phyloP scores from a whole-genome alignment of 2,888 invertebrate species.

The Protonemura montana region DNA sequence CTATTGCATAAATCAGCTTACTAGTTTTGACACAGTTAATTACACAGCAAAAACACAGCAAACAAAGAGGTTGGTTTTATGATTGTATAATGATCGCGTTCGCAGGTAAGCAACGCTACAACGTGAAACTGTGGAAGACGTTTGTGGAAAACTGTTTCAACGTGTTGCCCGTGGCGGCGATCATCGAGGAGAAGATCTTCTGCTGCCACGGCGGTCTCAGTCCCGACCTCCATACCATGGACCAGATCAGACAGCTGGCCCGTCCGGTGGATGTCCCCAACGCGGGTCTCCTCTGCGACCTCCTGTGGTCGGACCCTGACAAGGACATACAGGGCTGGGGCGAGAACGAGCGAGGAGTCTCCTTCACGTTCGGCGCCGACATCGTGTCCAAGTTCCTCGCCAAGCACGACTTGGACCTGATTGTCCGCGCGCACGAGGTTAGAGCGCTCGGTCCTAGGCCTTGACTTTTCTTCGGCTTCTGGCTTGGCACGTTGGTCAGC shows the following conservation, averaged over 20 bases:
- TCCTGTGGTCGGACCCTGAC: constrained; percentile 66
- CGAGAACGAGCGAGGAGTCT: constrained; percentile 70
- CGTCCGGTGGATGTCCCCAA: constrained; percentile 66
- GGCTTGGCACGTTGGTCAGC: neutral
- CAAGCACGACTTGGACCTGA: constrained; percentile 70
- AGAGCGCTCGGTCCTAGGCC: constrained; percentile 16
- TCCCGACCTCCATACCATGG: constrained; percentile 62
- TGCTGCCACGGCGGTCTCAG: constrained; percentile 68
- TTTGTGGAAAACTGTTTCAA: constrained; percentile 70
- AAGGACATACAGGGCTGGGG: constrained; percentile 68
- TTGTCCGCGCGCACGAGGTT: constrained; percentile 72
- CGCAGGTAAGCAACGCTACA: constrained; percentile 61
- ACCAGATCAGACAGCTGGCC: constrained; percentile 65
- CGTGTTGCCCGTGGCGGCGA: constrained; percentile 67
- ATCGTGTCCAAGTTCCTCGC: constrained; percentile 70
- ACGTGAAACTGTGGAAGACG: constrained; percentile 71
- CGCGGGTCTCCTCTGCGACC: constrained; percentile 65
- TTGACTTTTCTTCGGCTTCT: too few relatives aligned
- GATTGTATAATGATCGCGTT: too few relatives aligned
- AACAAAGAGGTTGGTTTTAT: neutral
- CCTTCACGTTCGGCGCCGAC: constrained; percentile 70
- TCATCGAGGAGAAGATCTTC: constrained; percentile 71
- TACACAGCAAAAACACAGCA: neutral
- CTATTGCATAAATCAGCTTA: neutral
- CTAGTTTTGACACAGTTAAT: neutral